phyloP scores from a whole-genome alignment of 2,888 invertebrate species.

The Caenorhabditis sulstoni region DNA sequence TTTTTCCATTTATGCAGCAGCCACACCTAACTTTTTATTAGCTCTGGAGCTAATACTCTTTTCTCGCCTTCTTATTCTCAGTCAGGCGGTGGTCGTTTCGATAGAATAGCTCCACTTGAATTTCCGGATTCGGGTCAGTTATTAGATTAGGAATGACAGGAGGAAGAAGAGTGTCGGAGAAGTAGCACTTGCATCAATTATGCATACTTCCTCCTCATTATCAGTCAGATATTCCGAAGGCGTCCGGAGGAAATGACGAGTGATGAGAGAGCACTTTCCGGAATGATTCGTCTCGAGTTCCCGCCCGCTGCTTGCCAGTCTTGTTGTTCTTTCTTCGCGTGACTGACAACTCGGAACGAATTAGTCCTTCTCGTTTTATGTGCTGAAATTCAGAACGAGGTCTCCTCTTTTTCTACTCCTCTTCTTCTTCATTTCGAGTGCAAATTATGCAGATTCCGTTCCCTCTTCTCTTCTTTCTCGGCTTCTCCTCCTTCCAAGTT shows the following conservation, averaged over 20 bases:
- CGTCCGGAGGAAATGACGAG: slow-evolving; percentile 31
- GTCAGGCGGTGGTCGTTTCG: not conserved
- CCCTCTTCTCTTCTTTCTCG: slow-evolving; percentile 22
- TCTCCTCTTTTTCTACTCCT: slow-evolving; percentile 1
- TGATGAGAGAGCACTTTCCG: slow-evolving; percentile 8
- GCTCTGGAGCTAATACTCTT: slow-evolving; percentile 25
- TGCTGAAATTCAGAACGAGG: slow-evolving; percentile 32
- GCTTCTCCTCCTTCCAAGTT: slow-evolving; percentile 5
- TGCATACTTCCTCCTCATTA: slow-evolving; percentile 40
- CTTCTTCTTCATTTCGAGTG: slow-evolving; percentile 13
- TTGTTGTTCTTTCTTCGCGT: slow-evolving; percentile 25
- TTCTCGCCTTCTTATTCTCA: slow-evolving; percentile 3
- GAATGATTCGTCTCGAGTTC: slow-evolving; percentile 20
- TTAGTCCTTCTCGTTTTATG: slow-evolving; percentile 36
- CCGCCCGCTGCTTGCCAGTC: not conserved
- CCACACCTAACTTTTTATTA: slow-evolving; percentile 21
- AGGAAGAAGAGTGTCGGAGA: slow-evolving; percentile 11
- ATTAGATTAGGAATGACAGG: slow-evolving; percentile 21
- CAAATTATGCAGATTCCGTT: slow-evolving; percentile 39
- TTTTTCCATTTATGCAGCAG: slow-evolving; percentile 23
- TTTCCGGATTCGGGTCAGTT: slow-evolving; percentile 17
- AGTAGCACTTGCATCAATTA: slow-evolving; percentile 45
- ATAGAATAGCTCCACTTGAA: slow-evolving; percentile 5
- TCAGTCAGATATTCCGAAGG: slow-evolving; percentile 20
- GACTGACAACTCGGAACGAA: slow-evolving; percentile 32